These are phyloP conservation scores for Polylopha cassiicola DNA, from an alignment of 2,888 invertebrate genomes.

Conservation along the genomic window DNA sequence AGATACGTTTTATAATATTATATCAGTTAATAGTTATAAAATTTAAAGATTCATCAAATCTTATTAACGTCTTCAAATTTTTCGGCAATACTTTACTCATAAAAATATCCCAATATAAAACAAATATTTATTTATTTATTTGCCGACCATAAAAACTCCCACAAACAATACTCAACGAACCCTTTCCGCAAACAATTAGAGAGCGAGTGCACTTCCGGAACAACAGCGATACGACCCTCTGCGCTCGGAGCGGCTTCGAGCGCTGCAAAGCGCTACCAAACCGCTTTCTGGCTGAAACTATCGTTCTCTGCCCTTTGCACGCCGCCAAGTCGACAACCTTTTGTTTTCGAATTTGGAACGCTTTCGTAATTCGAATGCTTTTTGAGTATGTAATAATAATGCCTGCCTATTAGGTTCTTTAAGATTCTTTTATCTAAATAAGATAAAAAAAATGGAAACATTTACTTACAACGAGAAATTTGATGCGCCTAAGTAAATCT, in stretches of 20 bases:
- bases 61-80: too few species aligned
- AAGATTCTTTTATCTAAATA: too few species aligned
- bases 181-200: slow-evolving; percentile 76
- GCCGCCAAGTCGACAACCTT: slow-evolving; percentile 45
- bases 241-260: slow-evolving; percentile 32
- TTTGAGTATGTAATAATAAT: slow-evolving; percentile 20
- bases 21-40: neutral
- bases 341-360: slow-evolving; percentile 51
- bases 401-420: too few species aligned
- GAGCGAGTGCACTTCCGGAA: slow-evolving; percentile 64
- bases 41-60: too few species aligned
- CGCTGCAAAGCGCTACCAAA: slow-evolving; percentile 53
- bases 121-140: slow-evolving; percentile 3
- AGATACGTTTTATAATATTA: too few species aligned
- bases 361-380: slow-evolving; percentile 22
- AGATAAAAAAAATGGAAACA: too few species aligned
- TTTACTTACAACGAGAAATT: too few species aligned
- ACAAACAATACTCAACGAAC: slow-evolving; percentile 68
- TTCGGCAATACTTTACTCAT: neutral
- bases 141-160: slow-evolving; percentile 56
- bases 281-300: slow-evolving; percentile 63
- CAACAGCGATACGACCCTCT: slow-evolving; percentile 65
- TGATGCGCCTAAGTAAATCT: too few species aligned
- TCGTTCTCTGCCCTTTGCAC: slow-evolving; percentile 62
- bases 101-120: neutral